phyloP scores from a whole-genome alignment of 2,888 invertebrate genomes.

The Amphipoea oculea region DNA sequence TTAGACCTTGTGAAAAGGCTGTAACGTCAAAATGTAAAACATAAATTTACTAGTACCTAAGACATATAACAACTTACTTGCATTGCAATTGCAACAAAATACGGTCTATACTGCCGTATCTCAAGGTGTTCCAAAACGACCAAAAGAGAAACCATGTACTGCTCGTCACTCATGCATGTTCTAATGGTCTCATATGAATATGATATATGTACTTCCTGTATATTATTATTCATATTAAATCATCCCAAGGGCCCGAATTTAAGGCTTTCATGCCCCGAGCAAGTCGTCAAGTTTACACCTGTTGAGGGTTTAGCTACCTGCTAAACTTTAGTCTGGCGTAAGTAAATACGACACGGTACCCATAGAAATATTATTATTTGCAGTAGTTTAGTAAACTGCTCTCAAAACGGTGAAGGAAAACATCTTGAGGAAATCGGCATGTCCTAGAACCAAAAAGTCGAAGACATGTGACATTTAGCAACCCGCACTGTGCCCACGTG shows the following conservation, averaged over 20 bases:
- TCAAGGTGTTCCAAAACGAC: slow-evolving; percentile 6
- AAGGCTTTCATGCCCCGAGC: neutral
- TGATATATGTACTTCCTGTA: neutral
- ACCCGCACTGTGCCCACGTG: neutral
- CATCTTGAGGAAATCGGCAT: neutral
- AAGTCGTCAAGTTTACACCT: slow-evolving; percentile 19
- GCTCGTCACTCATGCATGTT: slow-evolving; percentile 1
- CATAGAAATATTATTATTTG: neutral
- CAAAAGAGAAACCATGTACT: neutral
- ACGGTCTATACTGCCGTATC: neutral
- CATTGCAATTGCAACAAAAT: neutral
- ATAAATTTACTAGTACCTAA: neutral
- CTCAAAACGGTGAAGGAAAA: neutral
- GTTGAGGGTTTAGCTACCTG: slow-evolving; percentile 3
- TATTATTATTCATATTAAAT: slow-evolving; percentile 20
- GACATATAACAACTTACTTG: neutral
- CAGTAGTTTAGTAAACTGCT: neutral
- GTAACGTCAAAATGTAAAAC: neutral
- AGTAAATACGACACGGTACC: neutral
- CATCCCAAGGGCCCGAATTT: slow-evolving; percentile 13
- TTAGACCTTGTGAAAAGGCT: neutral
- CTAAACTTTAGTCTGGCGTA: slow-evolving; percentile 11
- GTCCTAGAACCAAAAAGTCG: neutral
- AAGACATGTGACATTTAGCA: neutral
- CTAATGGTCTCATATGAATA: neutral